Base-by-base conservation (phyloP, 23 tunicate species). In the Clavelina lepadiformis region DNA sequence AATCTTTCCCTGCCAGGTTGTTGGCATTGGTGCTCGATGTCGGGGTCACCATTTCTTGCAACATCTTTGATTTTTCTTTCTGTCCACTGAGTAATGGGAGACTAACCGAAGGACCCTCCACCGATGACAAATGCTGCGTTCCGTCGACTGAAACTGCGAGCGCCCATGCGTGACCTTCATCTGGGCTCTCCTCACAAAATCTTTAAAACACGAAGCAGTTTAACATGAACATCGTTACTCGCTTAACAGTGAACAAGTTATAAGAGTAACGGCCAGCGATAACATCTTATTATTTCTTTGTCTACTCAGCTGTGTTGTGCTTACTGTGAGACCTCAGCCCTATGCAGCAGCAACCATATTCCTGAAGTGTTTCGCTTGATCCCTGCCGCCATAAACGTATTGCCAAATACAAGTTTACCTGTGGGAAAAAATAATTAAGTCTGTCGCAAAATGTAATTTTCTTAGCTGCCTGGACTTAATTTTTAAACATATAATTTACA, bases 161-260 rank as follows among this genome's bases (percentile, higher is more conserved):
- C 5, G 78, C 71, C 86, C 86, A 80, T 24, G 76, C 86, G 38
- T 61, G 70, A 33, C 86, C 35, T 3, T 58, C 58, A 24, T 78
- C 84, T 3, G 55, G 66, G 25, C 61, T 35, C 3, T 78, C 84
- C 28, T 67, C 74, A 59, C 84, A 78, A 32, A 56, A 68, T 46
- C 84, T 78, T 24, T 11, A 26, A 45, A 46, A 53, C 20, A 8
- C 23, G 20, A 53, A n/a, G 23, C 20, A 53, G 21, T n/a, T 53
- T 53, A n/a, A n/a, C 21, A n/a, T n/a, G 23, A 13, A 13, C 20
- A 8, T 15, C 15, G 7, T 13, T 13, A 11, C n/a, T 53, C 59
- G 21, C 18, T 11, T 53, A 13, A 6, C 23, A 11, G 59, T 6
- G 22, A 53, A 53, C n/a, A 20, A 11, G 23, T 6, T 13, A 53